Percentiles rank a stretch among this genome's conserved stretches.
Conservation (phyloP, 2,113 vertebrate genomes). For the Microcebus griseorufus region DNA sequence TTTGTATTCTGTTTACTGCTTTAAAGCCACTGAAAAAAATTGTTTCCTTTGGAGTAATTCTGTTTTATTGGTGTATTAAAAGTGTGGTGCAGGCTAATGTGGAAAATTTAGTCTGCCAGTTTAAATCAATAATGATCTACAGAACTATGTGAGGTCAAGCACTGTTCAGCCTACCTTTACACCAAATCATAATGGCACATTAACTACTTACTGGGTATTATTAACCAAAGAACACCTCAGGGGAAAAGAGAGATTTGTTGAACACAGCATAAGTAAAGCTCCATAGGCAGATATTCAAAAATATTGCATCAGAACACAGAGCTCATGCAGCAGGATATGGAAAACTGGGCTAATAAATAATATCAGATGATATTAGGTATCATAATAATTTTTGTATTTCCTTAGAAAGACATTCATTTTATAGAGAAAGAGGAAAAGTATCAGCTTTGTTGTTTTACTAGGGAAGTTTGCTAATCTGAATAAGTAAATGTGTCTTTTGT, state of each 20-base stretch:
- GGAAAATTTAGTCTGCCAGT: slow-evolving; percentile 65
- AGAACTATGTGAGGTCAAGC: slow-evolving; percentile 22
- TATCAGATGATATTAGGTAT: neutral
- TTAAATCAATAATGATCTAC: slow-evolving; percentile 70
- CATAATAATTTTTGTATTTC: slow-evolving; percentile 7
- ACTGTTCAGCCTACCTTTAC: slow-evolving; percentile 28
- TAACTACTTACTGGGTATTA: neutral
- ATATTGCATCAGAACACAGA: neutral
- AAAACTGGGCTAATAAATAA: slow-evolving; percentile 15
- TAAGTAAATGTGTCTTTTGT: neutral
- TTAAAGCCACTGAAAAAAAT: slow-evolving; percentile 39
- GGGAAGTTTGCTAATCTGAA: neutral
- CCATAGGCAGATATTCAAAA: neutral
- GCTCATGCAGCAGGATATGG: neutral
- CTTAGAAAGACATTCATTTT: slow-evolving; percentile 35
- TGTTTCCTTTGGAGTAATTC: slow-evolving; percentile 59
- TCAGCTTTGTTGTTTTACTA: neutral
- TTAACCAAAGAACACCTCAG: slow-evolving; percentile 42
- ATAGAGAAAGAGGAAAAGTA: neutral
- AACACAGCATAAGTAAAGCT: slow-evolving; percentile 9
- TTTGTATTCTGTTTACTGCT: slow-evolving; percentile 58
- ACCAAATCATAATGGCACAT: slow-evolving; percentile 57
- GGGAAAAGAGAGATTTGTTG: slow-evolving; percentile 52
- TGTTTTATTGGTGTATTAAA: slow-evolving; percentile 70
- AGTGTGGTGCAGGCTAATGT: slow-evolving; percentile 54